phyloP scores from a whole-genome alignment of 1,140 invertebrate genomes.

The Drosophila baimaii region DNA sequence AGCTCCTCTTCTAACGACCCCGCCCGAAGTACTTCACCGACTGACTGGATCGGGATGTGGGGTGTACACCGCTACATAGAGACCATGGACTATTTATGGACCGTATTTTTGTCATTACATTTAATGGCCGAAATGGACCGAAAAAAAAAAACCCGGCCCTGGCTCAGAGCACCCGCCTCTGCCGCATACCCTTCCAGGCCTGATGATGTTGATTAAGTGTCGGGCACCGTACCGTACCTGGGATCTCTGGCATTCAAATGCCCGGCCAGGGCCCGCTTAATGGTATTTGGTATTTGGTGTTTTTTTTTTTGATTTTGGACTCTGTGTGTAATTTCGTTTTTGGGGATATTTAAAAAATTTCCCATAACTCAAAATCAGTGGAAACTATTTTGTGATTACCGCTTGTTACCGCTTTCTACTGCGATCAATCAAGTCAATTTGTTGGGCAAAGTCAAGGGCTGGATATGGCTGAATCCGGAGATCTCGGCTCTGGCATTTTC shows the following conservation, averaged over 20 bases:
- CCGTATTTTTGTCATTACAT: conserved; percentile 70
- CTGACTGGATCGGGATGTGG: neutral
- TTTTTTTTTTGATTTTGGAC: conserved; percentile 32
- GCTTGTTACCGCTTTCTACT: conserved; percentile 73
- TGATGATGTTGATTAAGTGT: conserved; percentile 50
- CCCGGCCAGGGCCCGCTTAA: conserved; percentile 60
- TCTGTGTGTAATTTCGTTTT: conserved; percentile 62
- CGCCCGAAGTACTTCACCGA: neutral
- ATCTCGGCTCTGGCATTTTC: conserved; percentile 1
- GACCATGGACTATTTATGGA: conserved; percentile 7
- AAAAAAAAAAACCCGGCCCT: conserved; percentile 17
- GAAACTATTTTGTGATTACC: conserved; percentile 78
- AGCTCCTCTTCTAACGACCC: conserved; percentile 1
- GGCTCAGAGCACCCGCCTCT: conserved; percentile 48
- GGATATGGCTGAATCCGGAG: neutral
- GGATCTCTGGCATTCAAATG: conserved; percentile 22
- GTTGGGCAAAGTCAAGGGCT: conserved; percentile 35
- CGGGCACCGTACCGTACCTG: neutral
- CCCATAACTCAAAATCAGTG: conserved; percentile 79
- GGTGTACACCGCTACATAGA: conserved; percentile 48
- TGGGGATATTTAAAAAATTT: conserved; percentile 67
- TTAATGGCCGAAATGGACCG: conserved; percentile 58
- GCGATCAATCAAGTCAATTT: conserved; percentile 79
- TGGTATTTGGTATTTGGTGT: no score
- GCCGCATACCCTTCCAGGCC: no score